These are phyloP conservation scores for Apamea epomidion DNA, from an alignment of 2,888 invertebrate genomes.

Conservation along the genomic window DNA sequence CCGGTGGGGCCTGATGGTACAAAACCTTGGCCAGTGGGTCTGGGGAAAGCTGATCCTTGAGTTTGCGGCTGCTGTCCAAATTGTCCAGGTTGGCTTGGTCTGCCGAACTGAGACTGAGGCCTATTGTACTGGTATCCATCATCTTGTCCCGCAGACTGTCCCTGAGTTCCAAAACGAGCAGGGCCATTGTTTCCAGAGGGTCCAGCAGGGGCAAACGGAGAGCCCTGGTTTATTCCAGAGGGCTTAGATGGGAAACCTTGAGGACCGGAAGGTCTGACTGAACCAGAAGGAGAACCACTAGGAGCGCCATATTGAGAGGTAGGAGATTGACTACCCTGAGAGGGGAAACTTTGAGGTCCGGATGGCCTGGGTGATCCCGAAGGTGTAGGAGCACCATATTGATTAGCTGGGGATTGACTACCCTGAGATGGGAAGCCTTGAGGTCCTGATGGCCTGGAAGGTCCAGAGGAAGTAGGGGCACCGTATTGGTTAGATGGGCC, in stretches of 20 bases:
- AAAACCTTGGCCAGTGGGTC: conserved; percentile 49
- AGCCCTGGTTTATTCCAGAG: conserved; percentile 63
- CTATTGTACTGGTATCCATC: conserved; percentile 72
- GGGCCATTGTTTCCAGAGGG: conserved; percentile 29
- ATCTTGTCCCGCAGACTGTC: conserved; percentile 53
- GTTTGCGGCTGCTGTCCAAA: conserved; percentile 40
- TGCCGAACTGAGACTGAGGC: conserved; percentile 64
- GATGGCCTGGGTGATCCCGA: conserved; percentile 31
- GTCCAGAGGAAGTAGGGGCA: conserved; percentile 31
- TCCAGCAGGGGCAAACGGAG: conserved; percentile 49
- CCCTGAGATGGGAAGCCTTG: conserved; percentile 27
- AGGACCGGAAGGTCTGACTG: conserved; percentile 18
- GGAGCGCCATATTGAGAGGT: conserved; percentile 42
- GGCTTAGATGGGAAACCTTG: conserved; percentile 63
- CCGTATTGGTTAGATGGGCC: conserved; percentile 37
- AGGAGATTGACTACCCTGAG: conserved; percentile 41
- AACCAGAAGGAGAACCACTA: conserved; percentile 24
- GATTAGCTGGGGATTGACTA: conserved; percentile 25
- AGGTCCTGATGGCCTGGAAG: conserved; percentile 33
- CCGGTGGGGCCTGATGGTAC: conserved; percentile 38
- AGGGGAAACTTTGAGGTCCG: conserved; percentile 29
- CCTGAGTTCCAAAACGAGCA: conserved; percentile 22
- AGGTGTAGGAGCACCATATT: conserved; percentile 45
- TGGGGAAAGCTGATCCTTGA: conserved; percentile 31
- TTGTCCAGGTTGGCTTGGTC: conserved; percentile 30